Evolutionary conservation across 2,797 vertebrate species (phyloP).

Genomic region (Odontamblyopus lacepedii): DNA sequence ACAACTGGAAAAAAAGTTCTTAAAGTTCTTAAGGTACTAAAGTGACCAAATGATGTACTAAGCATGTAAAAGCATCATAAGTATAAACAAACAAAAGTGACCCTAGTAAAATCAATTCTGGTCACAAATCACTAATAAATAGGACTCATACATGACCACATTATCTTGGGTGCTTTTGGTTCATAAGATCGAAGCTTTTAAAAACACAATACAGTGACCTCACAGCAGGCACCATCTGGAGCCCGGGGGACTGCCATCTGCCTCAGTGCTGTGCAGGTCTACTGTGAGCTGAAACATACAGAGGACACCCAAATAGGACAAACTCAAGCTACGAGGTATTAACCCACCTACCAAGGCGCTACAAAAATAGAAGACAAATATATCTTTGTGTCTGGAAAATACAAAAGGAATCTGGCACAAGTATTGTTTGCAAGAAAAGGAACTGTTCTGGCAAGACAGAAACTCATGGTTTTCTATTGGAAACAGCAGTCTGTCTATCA

Average conservation of each 20-base stretch:
- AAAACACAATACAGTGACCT: slow-evolving; percentile 32
- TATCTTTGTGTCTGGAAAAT: background rate
- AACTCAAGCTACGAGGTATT: slow-evolving; percentile 11
- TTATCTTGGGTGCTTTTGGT: slow-evolving; percentile 1
- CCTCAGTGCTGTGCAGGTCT: slow-evolving; percentile 27
- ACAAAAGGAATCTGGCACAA: background rate
- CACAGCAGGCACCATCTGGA: slow-evolving; percentile 59
- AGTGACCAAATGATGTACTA: too few relatives aligned
- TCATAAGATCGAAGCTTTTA: slow-evolving; percentile 14
- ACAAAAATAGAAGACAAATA: slow-evolving; percentile 6
- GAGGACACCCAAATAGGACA: slow-evolving; percentile 9
- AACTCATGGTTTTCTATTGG: background rate
- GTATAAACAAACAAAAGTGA: background rate
- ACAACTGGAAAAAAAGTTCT: too few relatives aligned
- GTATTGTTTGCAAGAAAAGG: background rate
- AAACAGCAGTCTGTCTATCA: background rate
- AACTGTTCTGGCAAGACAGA: background rate
- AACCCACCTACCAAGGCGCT: background rate
- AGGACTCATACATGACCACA: background rate
- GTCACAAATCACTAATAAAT: background rate
- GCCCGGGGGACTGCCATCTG: slow-evolving; percentile 50
- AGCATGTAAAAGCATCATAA: background rate
- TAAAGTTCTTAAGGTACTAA: too few relatives aligned
- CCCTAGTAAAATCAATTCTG: background rate
- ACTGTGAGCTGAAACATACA: slow-evolving; percentile 15